Evolutionary conservation across 2,888 invertebrate species (phyloP), one percentile per base, ranked within the genome.

Genomic region (Scaptomyza reducta): DNA sequence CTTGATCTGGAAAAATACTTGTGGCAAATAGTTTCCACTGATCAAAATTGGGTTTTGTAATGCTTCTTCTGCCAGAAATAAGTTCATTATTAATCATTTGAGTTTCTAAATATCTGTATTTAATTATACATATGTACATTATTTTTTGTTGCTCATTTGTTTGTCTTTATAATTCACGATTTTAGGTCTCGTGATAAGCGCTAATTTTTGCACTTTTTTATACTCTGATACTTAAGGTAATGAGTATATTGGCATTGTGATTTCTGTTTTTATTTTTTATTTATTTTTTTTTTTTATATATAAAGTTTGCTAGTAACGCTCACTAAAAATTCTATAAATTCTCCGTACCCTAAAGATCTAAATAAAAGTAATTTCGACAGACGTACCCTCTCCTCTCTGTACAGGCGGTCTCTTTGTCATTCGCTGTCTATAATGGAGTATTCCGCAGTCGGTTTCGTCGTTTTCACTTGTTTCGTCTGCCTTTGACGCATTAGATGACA

Each of bases 181-280:
- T 41, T n/a, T 3, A 42, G 40, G 33, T 58, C 74, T 73, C 57
- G 62, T 73, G 69, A 72, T 62, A 73, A 55, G 50, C 54, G 69
- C 51, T 59, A 45, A 74, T 67, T 58, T 51, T 22, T 22, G 22
- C 3, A 1, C 22, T 22, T 1, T 22, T 3, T 22, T 22, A 22
- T 22, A 22, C 22, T 22, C 22, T 22, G 5, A 22, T 22, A 22
- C 3, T 22, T 3, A 22, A 1, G 22, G 22, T 22, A 22, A 22
- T 3, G 3, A 22, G 22, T 22, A 22, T 22, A 22, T 22, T 22
- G 22, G 22, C 3, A 2, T 22, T 3, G 22, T n/a, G n/a, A n/a
- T n/a, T n/a, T n/a, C n/a, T n/a, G n/a, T n/a, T n/a, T n/a, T n/a
- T n/a, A n/a, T n/a, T n/a, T n/a, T n/a, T n/a, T n/a, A n/a, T n/a